Evolutionary conservation across 2,797 vertebrate species (phyloP), one percentile per base, ranked within the genome.

Genomic region (Eremophila alpestris): DNA sequence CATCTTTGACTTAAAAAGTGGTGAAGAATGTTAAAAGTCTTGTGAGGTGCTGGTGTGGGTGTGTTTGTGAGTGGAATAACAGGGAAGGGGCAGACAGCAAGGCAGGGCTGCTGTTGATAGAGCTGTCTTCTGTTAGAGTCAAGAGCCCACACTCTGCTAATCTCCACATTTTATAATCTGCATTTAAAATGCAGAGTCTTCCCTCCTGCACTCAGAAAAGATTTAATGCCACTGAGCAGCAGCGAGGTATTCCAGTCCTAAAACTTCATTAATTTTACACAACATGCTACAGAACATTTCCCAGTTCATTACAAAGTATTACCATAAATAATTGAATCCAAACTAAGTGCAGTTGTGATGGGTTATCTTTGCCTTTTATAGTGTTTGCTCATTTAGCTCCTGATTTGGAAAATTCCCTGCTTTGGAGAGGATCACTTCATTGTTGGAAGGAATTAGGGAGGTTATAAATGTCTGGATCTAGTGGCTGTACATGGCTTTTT

Each of bases 231-330:
- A 74, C 51, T 16, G 70, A 94, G 74, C 62, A 94, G 93, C 63
- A 89, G 62, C 1, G n/a, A 95, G 59, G 80, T 93, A 68, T 90
- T 93, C 49, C 64, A 83, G 69, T n/a, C 77, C 82, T 88, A 93
- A 94, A 96, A 96, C 93, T 87, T 94, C 95, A 97, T 97, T 96
- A 96, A 96, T 96, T 95, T 95, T 96, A 95, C 93, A 97, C 90
- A 89, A 78, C 65, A 70, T 2, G 54, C 70, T 67, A 38, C 80
- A 67, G 88, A 93, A 74, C 86, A 87, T 81, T 93, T 94, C 94
- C 87, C 69, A 96, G 94, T 91, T 94, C 91, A 94, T 96, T 91
- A 96, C 9, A 4, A 79, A 81, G 77, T 55, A 95, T 87, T 91
- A 60, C 80, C 83, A 94, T 95, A 94, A 97, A 97, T 96, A 96